Percentiles rank a stretch among this genome's conserved stretches.
Evolutionary conservation across 2,113 vertebrate species (phyloP).

Genomic region (Nerophis ophidion): DNA sequence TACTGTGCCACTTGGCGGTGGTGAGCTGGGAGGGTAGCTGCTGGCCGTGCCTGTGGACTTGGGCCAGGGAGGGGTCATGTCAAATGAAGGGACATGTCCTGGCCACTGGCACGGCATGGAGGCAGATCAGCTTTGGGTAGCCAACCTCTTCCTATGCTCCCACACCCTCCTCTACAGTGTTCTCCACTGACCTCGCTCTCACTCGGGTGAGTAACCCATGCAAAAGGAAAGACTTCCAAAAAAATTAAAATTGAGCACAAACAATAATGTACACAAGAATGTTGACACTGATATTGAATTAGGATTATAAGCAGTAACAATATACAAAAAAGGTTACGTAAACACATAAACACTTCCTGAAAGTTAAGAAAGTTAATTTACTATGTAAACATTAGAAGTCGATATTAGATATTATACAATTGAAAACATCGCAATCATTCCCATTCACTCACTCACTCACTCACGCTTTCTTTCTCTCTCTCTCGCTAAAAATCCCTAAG

Average conservation of each 20-base stretch:
- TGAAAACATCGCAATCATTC: constrained; percentile 65
- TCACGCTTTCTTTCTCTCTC: constrained; percentile 25
- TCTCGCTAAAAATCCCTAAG: constrained; percentile 64
- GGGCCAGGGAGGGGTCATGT: constrained; percentile 19
- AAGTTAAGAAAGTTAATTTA: constrained; percentile 48
- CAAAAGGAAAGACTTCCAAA: constrained; percentile 58
- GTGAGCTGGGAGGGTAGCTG: constrained; percentile 43
- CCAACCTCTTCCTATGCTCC: constrained; percentile 44
- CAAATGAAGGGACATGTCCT: constrained; percentile 32
- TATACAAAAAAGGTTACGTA: constrained; percentile 35
- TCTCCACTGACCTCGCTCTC: constrained; percentile 51
- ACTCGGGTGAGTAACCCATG: constrained; percentile 63
- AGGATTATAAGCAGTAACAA: constrained; percentile 17
- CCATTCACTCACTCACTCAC: constrained; percentile 61
- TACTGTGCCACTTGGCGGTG: constrained; percentile 45
- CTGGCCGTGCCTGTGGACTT: constrained; percentile 31
- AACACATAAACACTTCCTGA: constrained; percentile 31
- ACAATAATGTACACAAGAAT: constrained; percentile 41
- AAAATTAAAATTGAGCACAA: constrained; percentile 53
- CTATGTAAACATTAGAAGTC: constrained; percentile 63
- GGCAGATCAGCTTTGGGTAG: constrained; percentile 40
- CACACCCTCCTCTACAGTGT: constrained; percentile 41
- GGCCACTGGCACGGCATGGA: constrained; percentile 41
- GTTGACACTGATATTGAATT: constrained; percentile 38
- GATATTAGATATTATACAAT: constrained; percentile 52